Evolutionary conservation across 2,888 invertebrate species (phyloP), one percentile per base, ranked within the genome.

Genomic region (Eucera pruinosa): DNA sequence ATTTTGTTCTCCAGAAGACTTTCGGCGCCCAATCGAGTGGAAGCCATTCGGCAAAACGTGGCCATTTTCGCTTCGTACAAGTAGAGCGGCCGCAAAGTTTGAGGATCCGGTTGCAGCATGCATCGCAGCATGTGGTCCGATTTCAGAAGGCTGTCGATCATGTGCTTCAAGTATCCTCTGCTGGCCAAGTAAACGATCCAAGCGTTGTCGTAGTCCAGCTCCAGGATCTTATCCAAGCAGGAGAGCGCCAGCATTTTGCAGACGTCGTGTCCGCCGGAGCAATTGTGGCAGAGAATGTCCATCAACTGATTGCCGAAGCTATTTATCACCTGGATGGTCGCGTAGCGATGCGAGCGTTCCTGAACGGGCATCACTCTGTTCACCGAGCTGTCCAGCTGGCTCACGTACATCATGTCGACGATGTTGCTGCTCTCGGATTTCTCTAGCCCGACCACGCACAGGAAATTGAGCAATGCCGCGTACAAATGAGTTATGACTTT

Each of bases 11-110:
- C 94, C 6, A 96, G 86, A 0, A 96, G 88, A 61, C 94, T 91
- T 85, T 95, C 95, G 0, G 96, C 95, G 79, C 97, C 97, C 13
- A 94, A 88, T 78, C 95, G 93, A 0, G 94, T 94, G 7, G 95
- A 94, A 0, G 96, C 95, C 85, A 97, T 93, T 88, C 96, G 94
- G 62, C 95, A 94, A 20, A 97, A 93, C 82, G 97, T 94, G 43
- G 96, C 95, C 95, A 98, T 96, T 93, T 97, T 97, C 0, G 97
- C 96, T 91, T 97, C 97, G 92, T 97, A 98, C 18, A 97, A 95
- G 93, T 97, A 98, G 0, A 98, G 92, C 0, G 96, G 95, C 68
- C 96, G 95, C 50, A 98, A 93, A 2, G 95, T 95, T 58, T 94
- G 94, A 0, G 96, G 95, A 80, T 93, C 94, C 15, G 94, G 94